Percentiles rank a stretch among this genome's conserved stretches.
These are phyloP conservation scores for Drosophila formosana DNA, from an alignment of 2,888 invertebrate genomes.

Conservation along the genomic window DNA sequence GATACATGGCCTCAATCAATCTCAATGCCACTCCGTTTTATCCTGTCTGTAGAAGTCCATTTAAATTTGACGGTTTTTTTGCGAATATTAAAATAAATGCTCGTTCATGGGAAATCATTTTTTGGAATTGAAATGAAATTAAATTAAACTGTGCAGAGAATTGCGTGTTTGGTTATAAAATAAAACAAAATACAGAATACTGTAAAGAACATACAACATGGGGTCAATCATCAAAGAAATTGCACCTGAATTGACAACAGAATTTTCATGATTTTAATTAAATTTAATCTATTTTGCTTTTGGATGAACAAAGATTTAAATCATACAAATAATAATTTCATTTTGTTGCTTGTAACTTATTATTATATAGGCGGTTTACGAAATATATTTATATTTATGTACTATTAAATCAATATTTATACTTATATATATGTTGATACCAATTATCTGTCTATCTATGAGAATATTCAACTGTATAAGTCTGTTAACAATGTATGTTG, in stretches of 20 bases:
- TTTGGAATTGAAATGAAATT: constrained; percentile 67
- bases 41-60: background rate
- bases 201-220: background rate
- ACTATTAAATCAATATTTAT: background rate
- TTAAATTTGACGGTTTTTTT: constrained; percentile 27
- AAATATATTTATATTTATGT: background rate
- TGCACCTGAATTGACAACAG: background rate
- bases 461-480: too few relatives aligned
- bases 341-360: background rate
- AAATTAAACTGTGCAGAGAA: constrained; percentile 75
- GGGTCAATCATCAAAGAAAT: background rate
- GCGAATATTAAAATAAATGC: constrained; percentile 75
- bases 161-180: constrained; percentile 57
- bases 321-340: too few relatives aligned
- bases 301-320: too few relatives aligned
- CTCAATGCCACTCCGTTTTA: background rate
- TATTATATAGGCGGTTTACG: background rate
- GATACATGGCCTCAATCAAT: constrained; percentile 53
- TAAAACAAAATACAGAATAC: background rate
- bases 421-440: background rate
- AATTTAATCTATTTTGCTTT: too few relatives aligned
- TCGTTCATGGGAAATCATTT: constrained; percentile 44
- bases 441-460: constrained; percentile 11
- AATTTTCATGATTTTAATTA: too few relatives aligned
- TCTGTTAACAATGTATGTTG: too few relatives aligned